Evolutionary conservation across 2,888 invertebrate genomes (phyloP).

Genomic region (Azorinus chamasolen): DNA sequence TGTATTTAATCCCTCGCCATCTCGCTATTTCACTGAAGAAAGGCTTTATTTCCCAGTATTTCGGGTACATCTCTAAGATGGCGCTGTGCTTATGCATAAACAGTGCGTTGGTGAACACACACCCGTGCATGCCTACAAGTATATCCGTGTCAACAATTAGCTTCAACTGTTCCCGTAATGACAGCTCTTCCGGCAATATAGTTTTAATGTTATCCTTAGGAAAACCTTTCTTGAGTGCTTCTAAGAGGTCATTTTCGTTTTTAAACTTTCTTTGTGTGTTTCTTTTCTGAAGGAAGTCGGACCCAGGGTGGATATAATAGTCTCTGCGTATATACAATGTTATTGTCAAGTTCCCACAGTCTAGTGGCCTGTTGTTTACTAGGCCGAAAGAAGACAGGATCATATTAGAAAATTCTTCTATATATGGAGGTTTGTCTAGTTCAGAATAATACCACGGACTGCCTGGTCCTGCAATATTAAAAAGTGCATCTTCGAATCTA

Average conservation of each 20-base stretch:
- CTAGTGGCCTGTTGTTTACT: conserved; percentile 20
- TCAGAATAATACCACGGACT: conserved; percentile 50
- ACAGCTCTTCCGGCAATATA: conserved; percentile 44
- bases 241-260: conserved; percentile 49
- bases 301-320: conserved; percentile 47
- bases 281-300: conserved; percentile 19
- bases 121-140: conserved; percentile 50
- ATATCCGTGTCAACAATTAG: conserved; percentile 38
- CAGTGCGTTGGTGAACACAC: conserved; percentile 43
- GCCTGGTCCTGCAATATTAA: conserved; percentile 56
- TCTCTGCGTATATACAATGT: conserved; percentile 38
- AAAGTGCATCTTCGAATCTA: conserved; percentile 36
- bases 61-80: conserved; percentile 45
- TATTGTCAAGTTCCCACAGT: conserved; percentile 38
- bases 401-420: conserved; percentile 47
- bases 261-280: conserved; percentile 55
- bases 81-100: conserved; percentile 45
- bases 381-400: conserved; percentile 35
- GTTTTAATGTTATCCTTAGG: conserved; percentile 30
- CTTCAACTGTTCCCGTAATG: conserved; percentile 26
- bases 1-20: conserved; percentile 43
- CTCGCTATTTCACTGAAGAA: conserved; percentile 50
- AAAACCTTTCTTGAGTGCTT: conserved; percentile 31
- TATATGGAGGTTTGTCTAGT: conserved; percentile 20
- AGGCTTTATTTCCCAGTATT: conserved; percentile 34